These are phyloP conservation scores for Drosophila kepulauana DNA, from an alignment of 1,140 invertebrate species.

Conservation along the genomic window DNA sequence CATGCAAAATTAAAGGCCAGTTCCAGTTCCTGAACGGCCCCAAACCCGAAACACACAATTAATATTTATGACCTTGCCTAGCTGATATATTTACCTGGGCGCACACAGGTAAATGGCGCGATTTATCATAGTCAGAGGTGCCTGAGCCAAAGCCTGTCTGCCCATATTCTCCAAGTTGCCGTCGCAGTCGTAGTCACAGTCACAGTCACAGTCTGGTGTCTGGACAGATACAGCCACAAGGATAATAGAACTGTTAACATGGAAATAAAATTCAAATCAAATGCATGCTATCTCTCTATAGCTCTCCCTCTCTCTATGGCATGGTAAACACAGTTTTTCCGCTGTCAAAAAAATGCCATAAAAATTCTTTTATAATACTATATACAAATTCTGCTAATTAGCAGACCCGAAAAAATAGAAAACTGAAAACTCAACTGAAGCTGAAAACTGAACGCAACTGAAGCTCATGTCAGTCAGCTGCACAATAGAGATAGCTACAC, in stretches of 20 bases:
- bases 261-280: slow-evolving; percentile 77
- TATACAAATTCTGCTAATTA: slow-evolving; percentile 80
- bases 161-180: neutral
- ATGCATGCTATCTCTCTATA: slow-evolving; percentile 46
- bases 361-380: slow-evolving; percentile 35
- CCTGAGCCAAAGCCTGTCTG: slow-evolving; percentile 1
- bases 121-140: slow-evolving; percentile 68
- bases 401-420: slow-evolving; percentile 62
- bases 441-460: slow-evolving; percentile 19
- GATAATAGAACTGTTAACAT: slow-evolving; percentile 84
- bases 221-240: slow-evolving; percentile 68
- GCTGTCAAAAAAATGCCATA: neutral
- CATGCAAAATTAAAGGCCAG: slow-evolving; percentile 56
- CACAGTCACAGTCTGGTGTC: slow-evolving; percentile 3
- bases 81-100: slow-evolving; percentile 81
- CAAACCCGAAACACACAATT: slow-evolving; percentile 67
- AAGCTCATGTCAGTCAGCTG: slow-evolving; percentile 65
- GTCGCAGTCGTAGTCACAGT: neutral
- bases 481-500: neutral
- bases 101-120: slow-evolving; percentile 79
- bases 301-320: neutral
- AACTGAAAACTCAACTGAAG: slow-evolving; percentile 9
- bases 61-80: slow-evolving; percentile 82
- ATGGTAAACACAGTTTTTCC: neutral
- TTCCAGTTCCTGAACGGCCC: slow-evolving; percentile 49